phyloP scores from a whole-genome alignment of 2,888 invertebrate genomes.

The Tricholauxania praeusta region DNA sequence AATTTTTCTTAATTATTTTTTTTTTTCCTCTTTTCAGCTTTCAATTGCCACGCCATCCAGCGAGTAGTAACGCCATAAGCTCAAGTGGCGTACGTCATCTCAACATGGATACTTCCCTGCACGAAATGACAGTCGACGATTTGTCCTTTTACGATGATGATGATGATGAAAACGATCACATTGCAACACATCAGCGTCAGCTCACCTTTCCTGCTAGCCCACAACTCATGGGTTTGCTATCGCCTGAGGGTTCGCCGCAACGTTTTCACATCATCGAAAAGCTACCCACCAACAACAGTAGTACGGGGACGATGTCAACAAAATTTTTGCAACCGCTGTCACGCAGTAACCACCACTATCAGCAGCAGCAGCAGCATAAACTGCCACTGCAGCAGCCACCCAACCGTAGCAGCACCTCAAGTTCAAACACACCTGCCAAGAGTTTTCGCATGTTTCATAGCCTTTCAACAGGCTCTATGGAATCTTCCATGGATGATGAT shows the following conservation, averaged over 20 bases:
- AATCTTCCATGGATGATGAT: slow-evolving; percentile 76
- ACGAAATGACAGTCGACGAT: slow-evolving; percentile 61
- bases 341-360: slow-evolving; percentile 33
- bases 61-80: not conserved
- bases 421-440: slow-evolving; percentile 55
- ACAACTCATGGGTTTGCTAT: slow-evolving; percentile 60
- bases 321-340: slow-evolving; percentile 46
- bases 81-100: slow-evolving; percentile 44
- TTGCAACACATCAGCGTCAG: slow-evolving; percentile 41
- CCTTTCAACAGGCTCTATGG: slow-evolving; percentile 70
- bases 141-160: slow-evolving; percentile 65
- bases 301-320: slow-evolving; percentile 19
- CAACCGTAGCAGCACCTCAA: slow-evolving; percentile 39
- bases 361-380: slow-evolving; percentile 27
- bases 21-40: slow-evolving; percentile 45
- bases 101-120: slow-evolving; percentile 46
- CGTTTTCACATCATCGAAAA: slow-evolving; percentile 60
- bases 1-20: slow-evolving; percentile 35
- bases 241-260: slow-evolving; percentile 65
- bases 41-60: slow-evolving; percentile 36
- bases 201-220: slow-evolving; percentile 53
- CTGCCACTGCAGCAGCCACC: slow-evolving; percentile 29
- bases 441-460: slow-evolving; percentile 68
- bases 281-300: slow-evolving; percentile 46
- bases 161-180: slow-evolving; percentile 24